phyloP scores from a whole-genome alignment of 2,888 invertebrate genomes.

The Papilio elwesi region DNA sequence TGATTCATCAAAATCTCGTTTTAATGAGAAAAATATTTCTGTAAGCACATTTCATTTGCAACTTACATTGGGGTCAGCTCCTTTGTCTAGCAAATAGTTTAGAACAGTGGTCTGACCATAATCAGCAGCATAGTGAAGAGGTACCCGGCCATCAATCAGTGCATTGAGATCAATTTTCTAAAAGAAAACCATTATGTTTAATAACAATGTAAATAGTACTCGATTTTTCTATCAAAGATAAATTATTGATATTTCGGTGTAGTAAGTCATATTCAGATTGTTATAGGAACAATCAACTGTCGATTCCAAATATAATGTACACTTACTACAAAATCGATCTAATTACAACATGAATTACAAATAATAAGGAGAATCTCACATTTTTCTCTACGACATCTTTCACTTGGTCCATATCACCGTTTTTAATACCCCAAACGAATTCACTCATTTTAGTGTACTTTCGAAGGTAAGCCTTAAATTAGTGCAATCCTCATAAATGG shows the following conservation, averaged over 20 bases:
- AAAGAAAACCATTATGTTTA: conserved; percentile 42
- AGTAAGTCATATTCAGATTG: neutral
- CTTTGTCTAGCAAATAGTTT: conserved; percentile 93
- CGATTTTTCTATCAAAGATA: neutral
- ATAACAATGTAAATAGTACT: neutral
- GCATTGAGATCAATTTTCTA: conserved; percentile 94
- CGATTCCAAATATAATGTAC: conserved; percentile 40
- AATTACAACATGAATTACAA: neutral
- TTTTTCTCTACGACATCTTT: conserved; percentile 93
- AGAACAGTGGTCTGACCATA: conserved; percentile 97
- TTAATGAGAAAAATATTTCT: neutral
- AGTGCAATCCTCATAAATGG: conserved; percentile 35
- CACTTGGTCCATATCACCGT: conserved; percentile 96
- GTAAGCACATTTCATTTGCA: neutral
- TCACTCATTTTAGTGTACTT: conserved; percentile 88
- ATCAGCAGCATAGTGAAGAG: conserved; percentile 97
- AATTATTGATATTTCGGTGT: neutral
- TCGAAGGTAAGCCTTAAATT: conserved; percentile 42
- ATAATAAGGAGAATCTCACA: conserved; percentile 75
- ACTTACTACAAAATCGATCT: conserved; percentile 22
- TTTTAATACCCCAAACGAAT: conserved; percentile 97
- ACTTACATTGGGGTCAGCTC: conserved; percentile 95
- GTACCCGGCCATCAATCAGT: conserved; percentile 94
- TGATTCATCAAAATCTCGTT: conserved; percentile 17
- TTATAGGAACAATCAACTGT: conserved; percentile 14